Percentiles rank a stretch among this genome's conserved stretches.
Conservation (phyloP, 2,888 invertebrate genomes). For the Tinea pellionella region DNA sequence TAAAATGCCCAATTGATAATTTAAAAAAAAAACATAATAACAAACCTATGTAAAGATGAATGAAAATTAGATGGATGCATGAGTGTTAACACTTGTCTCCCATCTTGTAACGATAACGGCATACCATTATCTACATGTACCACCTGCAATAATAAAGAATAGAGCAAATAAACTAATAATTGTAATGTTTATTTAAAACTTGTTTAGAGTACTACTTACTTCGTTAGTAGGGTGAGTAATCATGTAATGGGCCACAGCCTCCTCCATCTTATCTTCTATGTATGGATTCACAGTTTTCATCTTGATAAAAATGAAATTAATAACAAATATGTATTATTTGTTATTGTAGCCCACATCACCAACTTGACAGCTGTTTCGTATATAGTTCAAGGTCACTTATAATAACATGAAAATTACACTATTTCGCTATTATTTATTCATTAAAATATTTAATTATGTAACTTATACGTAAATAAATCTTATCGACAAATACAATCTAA, state of each 20-base stretch:
- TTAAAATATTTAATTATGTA: neutral
- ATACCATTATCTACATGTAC: slow-evolving; percentile 51
- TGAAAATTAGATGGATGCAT: slow-evolving; percentile 47
- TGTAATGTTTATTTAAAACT: neutral
- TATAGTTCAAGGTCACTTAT: neutral
- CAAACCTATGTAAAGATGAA: neutral
- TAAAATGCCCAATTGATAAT: too few relatives aligned
- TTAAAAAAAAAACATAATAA: neutral
- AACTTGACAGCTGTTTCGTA: neutral
- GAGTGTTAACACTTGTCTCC: slow-evolving; percentile 44
- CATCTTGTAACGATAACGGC: slow-evolving; percentile 47
- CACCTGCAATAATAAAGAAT: slow-evolving; percentile 27
- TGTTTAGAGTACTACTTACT: slow-evolving; percentile 27
- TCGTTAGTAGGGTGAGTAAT: slow-evolving; percentile 47
- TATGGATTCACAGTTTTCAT: slow-evolving; percentile 45
- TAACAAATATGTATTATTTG: too few relatives aligned
- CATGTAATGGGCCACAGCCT: slow-evolving; percentile 56
- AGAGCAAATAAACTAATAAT: neutral
- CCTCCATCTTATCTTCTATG: slow-evolving; percentile 51
- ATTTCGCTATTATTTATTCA: neutral
- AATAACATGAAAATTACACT: neutral
- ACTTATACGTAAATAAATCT: neutral
- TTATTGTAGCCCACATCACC: neutral
- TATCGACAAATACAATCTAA: slow-evolving; percentile 15
- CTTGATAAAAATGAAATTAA: slow-evolving; percentile 16